phyloP scores from a whole-genome alignment of 2,888 invertebrate genomes.

The Exephanes ischioxanthus region DNA sequence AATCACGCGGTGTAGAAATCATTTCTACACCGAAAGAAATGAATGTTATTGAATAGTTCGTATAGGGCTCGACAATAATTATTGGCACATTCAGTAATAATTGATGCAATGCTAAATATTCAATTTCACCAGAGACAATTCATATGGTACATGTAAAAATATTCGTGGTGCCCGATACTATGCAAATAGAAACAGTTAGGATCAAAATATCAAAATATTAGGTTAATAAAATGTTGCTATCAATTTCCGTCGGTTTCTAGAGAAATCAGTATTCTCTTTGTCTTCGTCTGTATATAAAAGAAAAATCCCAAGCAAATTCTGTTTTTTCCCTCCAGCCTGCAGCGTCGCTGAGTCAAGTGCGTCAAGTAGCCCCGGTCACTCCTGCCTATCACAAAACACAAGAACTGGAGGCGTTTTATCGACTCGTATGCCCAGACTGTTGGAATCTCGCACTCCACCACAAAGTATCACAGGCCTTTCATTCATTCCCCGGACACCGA shows the following conservation, averaged over 20 bases:
- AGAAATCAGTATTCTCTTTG: background rate
- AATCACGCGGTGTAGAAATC: too few species aligned
- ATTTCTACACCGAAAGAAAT: too few species aligned
- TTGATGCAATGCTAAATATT: too few species aligned
- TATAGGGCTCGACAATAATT: too few species aligned
- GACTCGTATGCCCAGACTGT: conserved; percentile 9
- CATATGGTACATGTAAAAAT: too few species aligned
- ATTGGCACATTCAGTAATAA: too few species aligned
- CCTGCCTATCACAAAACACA: conserved; percentile 15
- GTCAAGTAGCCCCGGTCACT: conserved; percentile 18
- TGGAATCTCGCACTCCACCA: conserved; percentile 54
- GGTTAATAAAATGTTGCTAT: too few species aligned
- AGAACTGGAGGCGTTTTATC: conserved; percentile 28
- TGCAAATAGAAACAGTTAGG: background rate
- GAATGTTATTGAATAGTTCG: too few species aligned
- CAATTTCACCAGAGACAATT: too few species aligned
- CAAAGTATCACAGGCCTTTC: conserved; percentile 60
- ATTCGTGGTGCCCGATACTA: background rate
- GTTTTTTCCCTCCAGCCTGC: background rate
- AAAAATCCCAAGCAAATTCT: background rate
- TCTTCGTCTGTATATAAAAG: background rate
- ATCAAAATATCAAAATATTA: background rate
- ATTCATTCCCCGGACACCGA: conserved; percentile 63
- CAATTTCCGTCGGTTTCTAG: background rate
- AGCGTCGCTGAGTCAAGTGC: conserved; percentile 6